Percentiles rank a stretch among this genome's conserved stretches.
Conservation (phyloP, 2,888 invertebrate genomes). For the Subacronicta megacephala region DNA sequence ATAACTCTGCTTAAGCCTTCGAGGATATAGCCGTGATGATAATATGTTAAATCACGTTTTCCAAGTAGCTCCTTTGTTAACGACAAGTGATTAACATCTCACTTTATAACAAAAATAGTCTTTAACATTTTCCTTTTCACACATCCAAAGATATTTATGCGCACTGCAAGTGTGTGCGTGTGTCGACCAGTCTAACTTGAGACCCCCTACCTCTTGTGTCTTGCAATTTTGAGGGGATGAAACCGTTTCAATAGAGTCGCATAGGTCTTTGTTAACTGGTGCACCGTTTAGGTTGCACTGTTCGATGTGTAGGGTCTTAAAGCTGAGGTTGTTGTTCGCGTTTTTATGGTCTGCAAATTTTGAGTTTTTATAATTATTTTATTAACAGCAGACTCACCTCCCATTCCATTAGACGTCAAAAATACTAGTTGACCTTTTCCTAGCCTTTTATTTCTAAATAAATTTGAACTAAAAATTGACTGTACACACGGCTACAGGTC, state of each 20-base stretch:
- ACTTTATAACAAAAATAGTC: constrained; percentile 59
- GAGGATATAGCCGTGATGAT: no score
- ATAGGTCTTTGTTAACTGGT: constrained; percentile 49
- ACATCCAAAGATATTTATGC: constrained; percentile 36
- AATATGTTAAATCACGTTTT: constrained; percentile 6
- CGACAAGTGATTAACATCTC: constrained; percentile 40
- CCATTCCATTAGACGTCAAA: no score
- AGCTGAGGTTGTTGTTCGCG: constrained; percentile 30
- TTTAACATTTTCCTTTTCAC: constrained; percentile 58
- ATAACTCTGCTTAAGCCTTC: no score
- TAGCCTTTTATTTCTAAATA: no score
- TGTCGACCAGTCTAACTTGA: constrained; percentile 52
- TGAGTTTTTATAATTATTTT: not conserved
- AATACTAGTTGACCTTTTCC: no score
- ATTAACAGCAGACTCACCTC: no score
- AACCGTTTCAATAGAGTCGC: constrained; percentile 36
- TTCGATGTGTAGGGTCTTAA: constrained; percentile 44
- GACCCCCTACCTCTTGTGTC: constrained; percentile 44
- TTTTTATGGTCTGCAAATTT: constrained; percentile 1
- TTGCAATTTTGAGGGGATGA: constrained; percentile 22
- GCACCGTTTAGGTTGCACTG: constrained; percentile 47
- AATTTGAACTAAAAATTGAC: no score
- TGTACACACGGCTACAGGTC: no score
- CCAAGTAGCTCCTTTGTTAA: constrained; percentile 48
- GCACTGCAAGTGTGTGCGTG: constrained; percentile 42